Evolutionary conservation across 2,113 vertebrate genomes (phyloP).

Genomic region (Anolis carolinensis): DNA sequence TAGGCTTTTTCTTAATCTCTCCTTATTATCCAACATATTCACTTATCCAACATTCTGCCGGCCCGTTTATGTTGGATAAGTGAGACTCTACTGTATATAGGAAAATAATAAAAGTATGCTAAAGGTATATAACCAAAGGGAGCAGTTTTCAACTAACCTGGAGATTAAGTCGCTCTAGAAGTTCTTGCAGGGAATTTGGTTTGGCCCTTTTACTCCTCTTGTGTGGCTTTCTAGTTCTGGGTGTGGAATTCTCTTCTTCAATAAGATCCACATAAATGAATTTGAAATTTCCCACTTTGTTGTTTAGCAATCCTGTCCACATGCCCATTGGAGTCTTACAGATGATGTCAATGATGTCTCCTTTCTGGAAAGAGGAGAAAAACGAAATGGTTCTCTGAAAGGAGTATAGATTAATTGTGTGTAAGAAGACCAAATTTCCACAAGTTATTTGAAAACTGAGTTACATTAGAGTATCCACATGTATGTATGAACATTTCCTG

Average conservation of each 20-base stretch:
- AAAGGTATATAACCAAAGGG: background rate
- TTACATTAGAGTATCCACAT: background rate
- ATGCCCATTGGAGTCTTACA: constrained; percentile 92
- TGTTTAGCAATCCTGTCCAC: constrained; percentile 91
- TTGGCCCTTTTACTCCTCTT: constrained; percentile 73
- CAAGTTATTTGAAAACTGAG: background rate
- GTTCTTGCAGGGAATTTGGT: constrained; percentile 83
- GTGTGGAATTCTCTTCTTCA: constrained; percentile 74
- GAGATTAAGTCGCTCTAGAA: constrained; percentile 82
- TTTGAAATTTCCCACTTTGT: constrained; percentile 91
- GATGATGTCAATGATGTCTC: constrained; percentile 92
- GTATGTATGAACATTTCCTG: background rate
- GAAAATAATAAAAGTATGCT: background rate
- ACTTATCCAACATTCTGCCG: no score
- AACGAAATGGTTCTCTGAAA: background rate
- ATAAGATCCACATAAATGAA: constrained; percentile 93
- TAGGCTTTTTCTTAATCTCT: no score
- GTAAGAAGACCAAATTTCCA: background rate
- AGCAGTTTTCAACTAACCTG: constrained; percentile 78
- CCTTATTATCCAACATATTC: no score
- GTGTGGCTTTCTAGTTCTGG: constrained; percentile 77
- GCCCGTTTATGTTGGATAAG: no score
- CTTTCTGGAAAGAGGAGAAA: constrained; percentile 77
- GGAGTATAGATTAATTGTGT: constrained; percentile 13
- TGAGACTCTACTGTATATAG: no score